Conservation (phyloP, 2,888 invertebrate genomes). For the Drosophila leonis region DNA sequence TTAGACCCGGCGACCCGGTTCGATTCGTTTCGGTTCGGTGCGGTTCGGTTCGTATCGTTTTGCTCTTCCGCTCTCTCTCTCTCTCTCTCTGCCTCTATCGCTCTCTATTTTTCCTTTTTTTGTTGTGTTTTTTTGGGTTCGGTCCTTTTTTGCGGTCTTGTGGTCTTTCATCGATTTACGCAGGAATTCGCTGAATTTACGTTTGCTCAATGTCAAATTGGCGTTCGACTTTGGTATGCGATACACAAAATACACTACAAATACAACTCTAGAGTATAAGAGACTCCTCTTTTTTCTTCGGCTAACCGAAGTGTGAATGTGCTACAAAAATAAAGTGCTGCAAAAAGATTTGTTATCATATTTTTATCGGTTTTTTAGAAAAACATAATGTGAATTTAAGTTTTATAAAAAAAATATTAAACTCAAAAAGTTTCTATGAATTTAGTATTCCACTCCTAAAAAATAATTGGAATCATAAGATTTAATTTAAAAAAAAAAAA, state of each 20-base stretch:
- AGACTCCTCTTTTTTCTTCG: background rate
- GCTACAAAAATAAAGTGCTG: background rate
- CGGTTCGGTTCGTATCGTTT: slow-evolving; percentile 17
- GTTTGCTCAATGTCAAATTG: slow-evolving; percentile 79
- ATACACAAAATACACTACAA: slow-evolving; percentile 29
- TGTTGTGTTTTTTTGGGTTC: slow-evolving; percentile 2
- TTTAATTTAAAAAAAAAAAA: no score
- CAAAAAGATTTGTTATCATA: background rate
- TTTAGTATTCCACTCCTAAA: no score
- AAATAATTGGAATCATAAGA: no score
- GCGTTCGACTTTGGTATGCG: slow-evolving; percentile 76
- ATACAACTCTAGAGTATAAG: slow-evolving; percentile 11
- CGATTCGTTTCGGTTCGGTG: slow-evolving; percentile 9
- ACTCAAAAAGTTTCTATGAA: no score
- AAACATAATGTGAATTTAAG: background rate
- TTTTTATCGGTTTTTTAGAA: background rate
- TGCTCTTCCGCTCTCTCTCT: background rate
- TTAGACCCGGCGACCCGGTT: slow-evolving; percentile 27
- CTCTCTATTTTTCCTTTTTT: background rate
- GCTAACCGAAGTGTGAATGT: slow-evolving; percentile 1
- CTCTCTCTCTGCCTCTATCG: background rate
- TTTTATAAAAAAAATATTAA: background rate
- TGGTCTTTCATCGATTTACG: slow-evolving; percentile 58
- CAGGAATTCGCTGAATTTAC: slow-evolving; percentile 74
- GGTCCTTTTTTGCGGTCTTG: slow-evolving; percentile 37